Base-by-base conservation (phyloP, 2,113 vertebrate species). In the Brienomyrus brachyistius region DNA sequence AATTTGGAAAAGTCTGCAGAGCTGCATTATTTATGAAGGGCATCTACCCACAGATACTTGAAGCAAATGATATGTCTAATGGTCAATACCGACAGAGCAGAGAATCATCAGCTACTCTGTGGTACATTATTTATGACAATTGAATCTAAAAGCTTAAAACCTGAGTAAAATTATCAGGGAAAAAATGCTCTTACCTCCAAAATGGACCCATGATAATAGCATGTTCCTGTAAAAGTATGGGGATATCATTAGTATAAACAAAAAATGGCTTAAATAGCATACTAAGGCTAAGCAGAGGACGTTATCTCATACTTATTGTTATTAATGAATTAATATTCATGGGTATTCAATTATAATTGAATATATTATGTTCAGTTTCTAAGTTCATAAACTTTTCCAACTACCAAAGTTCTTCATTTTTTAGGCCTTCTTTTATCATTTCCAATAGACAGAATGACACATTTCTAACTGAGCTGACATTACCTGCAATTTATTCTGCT, bases 101-200 rank as follows among this genome's bases (percentile, higher is more conserved):
- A 47, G 62, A 80, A 21, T 31, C 66, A 87, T 88, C 59, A 87
- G 45, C 48, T 45, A 45, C 31, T 50, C 45, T 51, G 45, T 31
- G 17, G 27, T 90, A 59, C 59, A 90, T 87, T 90, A 90, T 90
- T 90, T 51, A 87, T 80, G 31, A 90, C 54, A 52, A 15, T 27
- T 15, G 51, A 59, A 52, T 50, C 48, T 80, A 27, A 51, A 70
- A n/a, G 62, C 47, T 90, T 77, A 88, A 45, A 31, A 66, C 54
- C 48, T 70, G 23, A 35, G 85, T 70, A 86, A 19, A 89, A 45
- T 27, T 8, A 31, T 27, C 4, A 9, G n/a, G 21, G 19, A 50
- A 85, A 77, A 43, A 31, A 59, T 40, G 35, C 10, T 95, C 97
- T 90, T 97, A 97, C 97, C 96, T 93, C 93, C 91, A 96, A 92